Percentiles rank a stretch among this genome's conserved stretches.
Conservation (phyloP, 2,797 vertebrate genomes). For the Sylvia borin region DNA sequence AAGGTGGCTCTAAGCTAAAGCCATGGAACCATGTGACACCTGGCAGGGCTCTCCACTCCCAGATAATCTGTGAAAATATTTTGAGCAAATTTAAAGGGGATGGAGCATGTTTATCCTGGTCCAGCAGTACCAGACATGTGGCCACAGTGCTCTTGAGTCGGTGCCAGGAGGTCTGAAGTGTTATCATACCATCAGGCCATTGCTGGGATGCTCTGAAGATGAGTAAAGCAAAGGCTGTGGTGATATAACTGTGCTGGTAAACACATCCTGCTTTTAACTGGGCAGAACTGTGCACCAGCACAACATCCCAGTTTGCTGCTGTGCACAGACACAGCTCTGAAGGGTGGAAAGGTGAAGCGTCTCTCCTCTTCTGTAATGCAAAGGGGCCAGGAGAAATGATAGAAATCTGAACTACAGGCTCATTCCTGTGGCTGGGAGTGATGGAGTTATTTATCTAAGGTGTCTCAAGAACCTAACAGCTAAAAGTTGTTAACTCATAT, state of each 20-base stretch:
- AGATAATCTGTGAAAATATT: neutral
- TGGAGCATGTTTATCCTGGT: neutral
- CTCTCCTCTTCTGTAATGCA: neutral
- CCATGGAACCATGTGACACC: fast-evolving
- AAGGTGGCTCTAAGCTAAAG: neutral
- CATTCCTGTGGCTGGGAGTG: neutral
- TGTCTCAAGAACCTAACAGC: neutral
- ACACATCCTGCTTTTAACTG: neutral
- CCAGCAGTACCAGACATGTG: neutral
- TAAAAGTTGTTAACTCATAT: neutral
- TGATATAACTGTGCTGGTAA: neutral
- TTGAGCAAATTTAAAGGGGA: neutral
- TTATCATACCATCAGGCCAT: neutral
- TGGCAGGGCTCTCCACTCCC: neutral
- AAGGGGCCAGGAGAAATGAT: neutral
- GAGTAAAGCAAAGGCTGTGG: neutral
- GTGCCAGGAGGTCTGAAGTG: neutral
- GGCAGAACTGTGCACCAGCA: neutral
- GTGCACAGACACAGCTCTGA: neutral
- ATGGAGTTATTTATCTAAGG: neutral
- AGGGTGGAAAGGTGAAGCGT: neutral
- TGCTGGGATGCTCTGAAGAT: neutral
- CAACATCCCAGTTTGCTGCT: neutral
- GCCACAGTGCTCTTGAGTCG: neutral
- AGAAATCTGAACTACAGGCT: neutral